Percentiles rank a stretch among this genome's conserved stretches.
phyloP scores from a whole-genome alignment of 37 sponge, comb jelly and placozoan genomes.

The Aphrocallistes beatrix region DNA sequence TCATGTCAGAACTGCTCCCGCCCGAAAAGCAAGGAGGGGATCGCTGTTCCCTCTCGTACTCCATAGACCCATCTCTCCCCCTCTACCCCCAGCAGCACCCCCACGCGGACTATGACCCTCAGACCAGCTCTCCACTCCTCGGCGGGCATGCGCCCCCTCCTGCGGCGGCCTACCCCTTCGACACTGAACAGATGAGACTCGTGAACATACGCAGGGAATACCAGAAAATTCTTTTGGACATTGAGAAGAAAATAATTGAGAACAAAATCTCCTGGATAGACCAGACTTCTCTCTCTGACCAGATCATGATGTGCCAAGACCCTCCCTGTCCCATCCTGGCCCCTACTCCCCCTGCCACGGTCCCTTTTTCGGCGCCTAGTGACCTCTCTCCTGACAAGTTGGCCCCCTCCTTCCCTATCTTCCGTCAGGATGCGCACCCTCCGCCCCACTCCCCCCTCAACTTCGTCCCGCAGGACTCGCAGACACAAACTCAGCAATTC shows the following conservation, averaged over 20 bases:
- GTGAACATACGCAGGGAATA: not conserved
- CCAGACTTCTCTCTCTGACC: not conserved
- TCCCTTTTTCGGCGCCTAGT: not conserved
- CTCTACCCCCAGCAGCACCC: not conserved
- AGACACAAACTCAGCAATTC: too few species aligned
- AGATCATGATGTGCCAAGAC: not conserved
- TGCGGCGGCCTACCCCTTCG: not conserved
- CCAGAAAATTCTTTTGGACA: not conserved
- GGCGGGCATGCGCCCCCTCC: not conserved
- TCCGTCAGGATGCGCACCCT: not conserved
- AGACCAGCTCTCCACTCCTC: not conserved
- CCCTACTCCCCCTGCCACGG: not conserved
- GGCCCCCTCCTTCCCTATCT: not conserved
- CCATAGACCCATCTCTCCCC: not conserved
- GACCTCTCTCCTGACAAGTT: not conserved
- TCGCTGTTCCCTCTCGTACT: not conserved
- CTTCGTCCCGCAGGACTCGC: not conserved
- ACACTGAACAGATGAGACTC: not conserved
- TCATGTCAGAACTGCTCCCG: not conserved
- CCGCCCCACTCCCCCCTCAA: not conserved
- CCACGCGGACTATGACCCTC: not conserved
- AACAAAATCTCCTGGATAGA: not conserved
- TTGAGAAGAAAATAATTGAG: conserved; percentile 1
- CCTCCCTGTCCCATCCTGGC: not conserved
- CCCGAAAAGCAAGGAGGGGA: not conserved